Percentiles rank a stretch among this genome's conserved stretches.
phyloP scores from a whole-genome alignment of 2,797 vertebrate genomes.

The Siniperca scherzeri region DNA sequence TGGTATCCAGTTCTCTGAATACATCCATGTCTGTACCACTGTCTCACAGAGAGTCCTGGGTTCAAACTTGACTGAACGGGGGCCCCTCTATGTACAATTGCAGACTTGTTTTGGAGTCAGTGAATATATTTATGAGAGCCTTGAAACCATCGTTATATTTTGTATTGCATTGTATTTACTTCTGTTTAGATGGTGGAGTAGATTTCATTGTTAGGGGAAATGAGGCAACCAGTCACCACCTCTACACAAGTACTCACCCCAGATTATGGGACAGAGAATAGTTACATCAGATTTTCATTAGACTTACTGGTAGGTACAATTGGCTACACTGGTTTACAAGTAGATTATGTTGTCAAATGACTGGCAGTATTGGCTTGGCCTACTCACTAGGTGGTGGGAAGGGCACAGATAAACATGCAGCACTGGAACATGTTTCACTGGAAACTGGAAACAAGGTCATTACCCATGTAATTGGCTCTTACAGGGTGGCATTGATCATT shows the following conservation, averaged over 20 bases:
- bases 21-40: too few species aligned
- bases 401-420: not conserved
- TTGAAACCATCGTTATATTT: too few species aligned
- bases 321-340: not conserved
- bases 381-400: not conserved
- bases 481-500: constrained; percentile 46
- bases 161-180: too few species aligned
- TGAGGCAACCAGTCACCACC: not conserved
- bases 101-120: too few species aligned
- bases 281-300: constrained; percentile 1
- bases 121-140: too few species aligned
- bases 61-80: too few species aligned
- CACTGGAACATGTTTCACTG: too few species aligned
- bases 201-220: constrained; percentile 2
- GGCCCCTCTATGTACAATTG: too few species aligned
- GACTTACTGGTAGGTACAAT: not conserved
- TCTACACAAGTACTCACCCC: not conserved
- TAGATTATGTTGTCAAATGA: constrained; percentile 14
- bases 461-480: constrained; percentile 39
- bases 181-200: not conserved
- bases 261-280: not conserved
- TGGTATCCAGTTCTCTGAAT: too few species aligned
- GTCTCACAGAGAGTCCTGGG: too few species aligned
- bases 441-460: constrained; percentile 26
- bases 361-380: constrained; percentile 2